These are phyloP conservation scores for Gobiocypris rarus DNA, from an alignment of 2,113 vertebrate species.

Conservation along the genomic window DNA sequence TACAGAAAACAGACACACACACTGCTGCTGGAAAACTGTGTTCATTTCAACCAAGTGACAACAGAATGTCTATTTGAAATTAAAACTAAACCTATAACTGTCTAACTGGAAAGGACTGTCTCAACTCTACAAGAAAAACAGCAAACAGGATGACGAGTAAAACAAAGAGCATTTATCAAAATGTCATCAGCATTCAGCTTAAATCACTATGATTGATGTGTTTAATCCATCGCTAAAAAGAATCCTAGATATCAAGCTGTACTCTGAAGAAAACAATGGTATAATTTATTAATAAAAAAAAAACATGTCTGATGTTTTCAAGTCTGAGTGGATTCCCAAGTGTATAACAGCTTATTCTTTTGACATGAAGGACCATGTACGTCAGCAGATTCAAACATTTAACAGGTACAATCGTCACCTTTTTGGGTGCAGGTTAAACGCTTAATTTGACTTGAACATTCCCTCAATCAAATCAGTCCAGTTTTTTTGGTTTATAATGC, in stretches of 20 bases:
- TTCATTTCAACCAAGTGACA: neutral
- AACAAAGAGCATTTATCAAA: constrained; percentile 37
- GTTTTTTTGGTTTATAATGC: neutral
- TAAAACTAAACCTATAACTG: neutral
- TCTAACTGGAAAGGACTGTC: neutral
- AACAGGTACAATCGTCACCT: constrained; percentile 26
- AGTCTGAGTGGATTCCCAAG: constrained; percentile 4
- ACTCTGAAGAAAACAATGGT: neutral
- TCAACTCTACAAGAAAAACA: neutral
- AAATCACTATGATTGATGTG: constrained; percentile 28
- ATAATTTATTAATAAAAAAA: neutral
- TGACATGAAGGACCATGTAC: constrained; percentile 7
- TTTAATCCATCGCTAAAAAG: constrained; percentile 20
- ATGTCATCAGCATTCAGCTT: constrained; percentile 1
- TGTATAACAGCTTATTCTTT: neutral
- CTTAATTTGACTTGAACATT: constrained; percentile 37
- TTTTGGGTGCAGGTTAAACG: constrained; percentile 33
- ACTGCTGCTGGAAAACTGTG: neutral
- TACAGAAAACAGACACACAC: neutral
- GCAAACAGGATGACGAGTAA: neutral
- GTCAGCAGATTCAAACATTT: constrained; percentile 35
- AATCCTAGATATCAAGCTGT: neutral
- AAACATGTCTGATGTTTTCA: neutral
- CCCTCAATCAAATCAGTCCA: constrained; percentile 1
- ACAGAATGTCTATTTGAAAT: neutral